phyloP scores from a whole-genome alignment of 1,140 invertebrate species.

The Scaptomyza graminum region DNA sequence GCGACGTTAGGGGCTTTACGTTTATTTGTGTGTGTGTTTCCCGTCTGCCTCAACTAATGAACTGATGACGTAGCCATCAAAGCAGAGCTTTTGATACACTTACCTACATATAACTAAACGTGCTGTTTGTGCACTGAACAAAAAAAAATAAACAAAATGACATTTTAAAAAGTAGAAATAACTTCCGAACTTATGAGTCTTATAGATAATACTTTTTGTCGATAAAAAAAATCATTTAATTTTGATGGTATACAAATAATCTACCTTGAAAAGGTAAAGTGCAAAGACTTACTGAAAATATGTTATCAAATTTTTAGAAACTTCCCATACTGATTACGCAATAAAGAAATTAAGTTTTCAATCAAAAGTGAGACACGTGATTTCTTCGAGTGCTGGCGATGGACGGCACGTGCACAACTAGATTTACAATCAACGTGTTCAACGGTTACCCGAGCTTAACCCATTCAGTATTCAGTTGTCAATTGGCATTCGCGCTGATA shows the following conservation, averaged over 20 bases:
- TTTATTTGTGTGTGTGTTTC: background rate
- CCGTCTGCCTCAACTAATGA: conserved; percentile 36
- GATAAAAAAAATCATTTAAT: too few species aligned
- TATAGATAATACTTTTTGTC: too few species aligned
- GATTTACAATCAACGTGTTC: background rate
- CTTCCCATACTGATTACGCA: too few species aligned
- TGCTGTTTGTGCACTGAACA: background rate
- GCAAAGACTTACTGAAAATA: too few species aligned
- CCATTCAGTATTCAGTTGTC: conserved; percentile 14
- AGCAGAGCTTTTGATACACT: background rate
- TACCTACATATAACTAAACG: background rate
- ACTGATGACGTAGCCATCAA: background rate
- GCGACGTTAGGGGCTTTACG: conserved; percentile 10
- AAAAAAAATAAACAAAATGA: background rate
- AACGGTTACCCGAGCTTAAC: background rate
- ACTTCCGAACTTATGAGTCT: too few species aligned
- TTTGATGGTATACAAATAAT: too few species aligned
- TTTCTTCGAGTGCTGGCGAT: background rate
- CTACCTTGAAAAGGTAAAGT: too few species aligned
- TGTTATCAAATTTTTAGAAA: too few species aligned
- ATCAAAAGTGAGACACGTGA: background rate
- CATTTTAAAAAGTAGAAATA: too few species aligned
- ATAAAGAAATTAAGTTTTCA: too few species aligned
- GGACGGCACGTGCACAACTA: conserved; percentile 29
- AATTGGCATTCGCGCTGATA: conserved; percentile 29